Base-by-base conservation (phyloP, 2,888 invertebrate genomes). In the Omphaloscelis lunosa region DNA sequence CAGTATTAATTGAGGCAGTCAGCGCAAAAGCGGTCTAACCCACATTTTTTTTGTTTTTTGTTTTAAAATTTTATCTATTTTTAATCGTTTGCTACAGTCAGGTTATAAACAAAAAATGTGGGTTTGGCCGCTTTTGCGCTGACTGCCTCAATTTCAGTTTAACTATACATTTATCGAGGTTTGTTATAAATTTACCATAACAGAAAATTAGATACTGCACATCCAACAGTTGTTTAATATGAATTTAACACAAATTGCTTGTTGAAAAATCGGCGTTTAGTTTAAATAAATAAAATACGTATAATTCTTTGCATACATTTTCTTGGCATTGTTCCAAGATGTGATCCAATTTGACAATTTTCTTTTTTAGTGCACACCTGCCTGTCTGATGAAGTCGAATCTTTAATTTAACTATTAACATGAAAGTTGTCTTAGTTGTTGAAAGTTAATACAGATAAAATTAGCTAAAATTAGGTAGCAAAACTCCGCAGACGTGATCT, bases 281-380 rank as follows among this genome's bases (percentile, higher is more conserved):
- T 63, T 68, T 68, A 77, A 69, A 77, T 68, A 77, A 68, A 69
- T 62, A 58, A 67, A 81, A 80, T 74, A 34, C 45, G 8, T 67
- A 45, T 29, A 62, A 56, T 76, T 71, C 29, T 81, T 58, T 85
- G 29, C 34, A 12, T 48, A 56, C 61, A 4, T 4, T 58, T 69
- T 48, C 23, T 12, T 81, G 85, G 82, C 85, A 15, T 0, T 8
- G 7, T 27, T 70, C 81, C 82, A 82, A 70, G 41, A 29, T 80
- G n/a, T 17, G 23, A 27, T 61, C 65, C 61, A 66, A 66, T 69
- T 84, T 81, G 84, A 81, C 81, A 80, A 74, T 34, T 61, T 80
- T 79, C 63, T 17, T 72, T 56, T 67, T 58, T 29, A 58, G 11
- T 73, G 29, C 69, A 66, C 80, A 80, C 66, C 68, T 84, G 81